Base-by-base conservation (phyloP, 2,888 invertebrate genomes). In the Bimastos eiseni region DNA sequence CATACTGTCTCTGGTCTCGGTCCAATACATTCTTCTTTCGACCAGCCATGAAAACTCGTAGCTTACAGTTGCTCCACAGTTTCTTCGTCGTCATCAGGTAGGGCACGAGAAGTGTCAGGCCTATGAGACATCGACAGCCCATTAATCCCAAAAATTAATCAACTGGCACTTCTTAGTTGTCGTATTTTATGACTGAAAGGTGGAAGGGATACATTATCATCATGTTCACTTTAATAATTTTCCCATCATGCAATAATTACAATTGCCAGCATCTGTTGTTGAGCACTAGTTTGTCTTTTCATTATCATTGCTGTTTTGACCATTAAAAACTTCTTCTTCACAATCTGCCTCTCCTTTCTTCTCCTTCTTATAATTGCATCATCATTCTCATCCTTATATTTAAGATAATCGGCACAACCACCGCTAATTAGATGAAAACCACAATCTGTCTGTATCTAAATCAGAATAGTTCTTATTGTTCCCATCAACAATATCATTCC, bases 21-120 rank as follows among this genome's bases (percentile, higher is more conserved):
- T 98, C 98, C 91, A 98, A 95, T 94, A 98, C 98, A 0, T 98
- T 97, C 93, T 97, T 96, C 95, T 97, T 98, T 94, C 98, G 98
- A 83, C 94, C 94, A 0, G 94, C 94, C 91, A 95, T 94, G 92
- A 96, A 96, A 37, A 96, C 95, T 34, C 96, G 93, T 34, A 96
- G 93, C 92, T 94, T 95, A 93, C 95, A 95, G 88, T 94, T 93
- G 90, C 93, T 93, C 97, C 98, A 98, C 93, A 97, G 97, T 91
- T 97, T 96, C 88, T 98, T 96, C 24, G 93, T 94, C 91, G 97
- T 97, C 93, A 98, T 96, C 90, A 98, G 97, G 94, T 98, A 98
- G 0, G 98, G 98, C 92, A 98, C 95, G 41, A 98, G 95, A 84
- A 98, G 95, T 0, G 98, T 98, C 91, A 98, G 95, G 83, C 98